Percentiles rank a stretch among this genome's conserved stretches.
These are phyloP conservation scores for Dolichallabes microphthalmus DNA, from an alignment of 2,113 vertebrate genomes.

Conservation along the genomic window DNA sequence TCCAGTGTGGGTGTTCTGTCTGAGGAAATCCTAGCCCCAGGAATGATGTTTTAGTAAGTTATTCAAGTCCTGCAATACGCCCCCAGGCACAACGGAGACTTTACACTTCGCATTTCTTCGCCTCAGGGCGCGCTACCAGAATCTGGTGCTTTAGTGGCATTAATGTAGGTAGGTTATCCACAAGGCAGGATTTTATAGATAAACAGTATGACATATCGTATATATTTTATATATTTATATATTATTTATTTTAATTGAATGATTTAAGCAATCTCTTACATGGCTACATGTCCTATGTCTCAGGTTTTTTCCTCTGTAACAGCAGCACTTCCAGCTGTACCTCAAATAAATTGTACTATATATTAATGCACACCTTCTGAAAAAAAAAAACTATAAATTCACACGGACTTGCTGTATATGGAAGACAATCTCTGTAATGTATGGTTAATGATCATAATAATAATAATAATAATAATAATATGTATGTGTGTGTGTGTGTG, in stretches of 20 bases:
- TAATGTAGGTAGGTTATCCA: background rate
- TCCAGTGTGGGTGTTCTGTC: background rate
- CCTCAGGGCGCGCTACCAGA: background rate
- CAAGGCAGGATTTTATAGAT: background rate
- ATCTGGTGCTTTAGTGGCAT: background rate
- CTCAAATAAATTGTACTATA: background rate
- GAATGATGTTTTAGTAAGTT: constrained; percentile 19
- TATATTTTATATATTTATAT: no score
- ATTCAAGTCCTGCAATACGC: constrained; percentile 10
- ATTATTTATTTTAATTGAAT: background rate
- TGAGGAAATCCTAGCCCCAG: constrained; percentile 15
- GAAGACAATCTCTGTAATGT: background rate
- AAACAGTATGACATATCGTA: no score
- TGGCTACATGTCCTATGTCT: background rate
- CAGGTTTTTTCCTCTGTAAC: background rate
- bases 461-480: background rate
- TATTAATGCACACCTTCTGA: background rate
- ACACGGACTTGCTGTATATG: background rate
- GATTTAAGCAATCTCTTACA: background rate
- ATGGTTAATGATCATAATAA: background rate
- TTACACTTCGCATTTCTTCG: constrained; percentile 16
- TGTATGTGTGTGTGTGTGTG: background rate
- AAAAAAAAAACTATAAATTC: background rate
- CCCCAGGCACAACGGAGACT: background rate
- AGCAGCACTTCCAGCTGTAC: no score